Evolutionary conservation across 2,113 vertebrate species (phyloP).

Genomic region (Ameiurus melas): DNA sequence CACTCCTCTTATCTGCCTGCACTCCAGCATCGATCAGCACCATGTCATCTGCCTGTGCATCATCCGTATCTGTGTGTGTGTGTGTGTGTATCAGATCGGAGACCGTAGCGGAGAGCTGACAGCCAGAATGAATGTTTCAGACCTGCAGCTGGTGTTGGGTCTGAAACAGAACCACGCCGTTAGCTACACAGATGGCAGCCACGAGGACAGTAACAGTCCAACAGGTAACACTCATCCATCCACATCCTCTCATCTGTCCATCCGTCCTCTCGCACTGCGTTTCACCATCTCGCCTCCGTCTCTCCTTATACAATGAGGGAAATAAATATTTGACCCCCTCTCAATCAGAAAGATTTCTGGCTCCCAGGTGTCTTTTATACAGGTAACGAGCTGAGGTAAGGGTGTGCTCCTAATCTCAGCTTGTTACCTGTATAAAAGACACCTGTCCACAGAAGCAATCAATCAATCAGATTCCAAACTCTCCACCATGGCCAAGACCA

Average conservation of each 20-base stretch:
- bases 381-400: no score
- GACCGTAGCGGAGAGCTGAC: slow-evolving; percentile 88
- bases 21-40: neutral
- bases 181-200: slow-evolving; percentile 66
- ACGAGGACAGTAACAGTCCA: slow-evolving; percentile 73
- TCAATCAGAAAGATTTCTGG: no score
- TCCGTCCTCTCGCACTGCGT: no score
- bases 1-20: neutral
- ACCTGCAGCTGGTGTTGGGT: slow-evolving; percentile 89
- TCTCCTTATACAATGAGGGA: no score
- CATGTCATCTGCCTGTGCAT: neutral
- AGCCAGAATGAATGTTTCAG: slow-evolving; percentile 89
- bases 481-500: no score
- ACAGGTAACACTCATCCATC: slow-evolving; percentile 26
- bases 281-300: slow-evolving; percentile 56
- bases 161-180: slow-evolving; percentile 70
- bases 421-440: no score
- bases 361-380: no score
- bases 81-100: slow-evolving; percentile 70
- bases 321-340: no score
- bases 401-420: no score
- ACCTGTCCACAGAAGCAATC: no score
- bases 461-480: no score
- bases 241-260: neutral
- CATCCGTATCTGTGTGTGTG: neutral